Conservation (phyloP, 1,140 invertebrate genomes). For the Drosophila novamexicana region DNA sequence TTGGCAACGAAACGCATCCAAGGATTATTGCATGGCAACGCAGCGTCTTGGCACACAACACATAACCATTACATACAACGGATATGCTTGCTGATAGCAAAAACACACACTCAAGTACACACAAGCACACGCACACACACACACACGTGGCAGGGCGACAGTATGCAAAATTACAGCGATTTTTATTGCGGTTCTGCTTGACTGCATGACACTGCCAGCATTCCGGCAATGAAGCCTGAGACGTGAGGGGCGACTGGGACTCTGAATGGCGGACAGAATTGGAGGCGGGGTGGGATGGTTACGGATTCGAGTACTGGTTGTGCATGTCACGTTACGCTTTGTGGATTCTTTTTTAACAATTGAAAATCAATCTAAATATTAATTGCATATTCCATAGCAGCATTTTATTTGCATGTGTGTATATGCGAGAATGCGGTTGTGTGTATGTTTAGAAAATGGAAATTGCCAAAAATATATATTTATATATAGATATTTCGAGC, state of each 20-base stretch:
- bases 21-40: constrained; percentile 44
- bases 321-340: constrained; percentile 54
- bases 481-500: constrained; percentile 3
- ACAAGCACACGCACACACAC: constrained; percentile 8
- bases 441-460: constrained; percentile 1
- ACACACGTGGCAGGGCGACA: constrained; percentile 29
- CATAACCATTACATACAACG: constrained; percentile 21
- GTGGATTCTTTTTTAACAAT: constrained; percentile 66
- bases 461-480: constrained; percentile 28
- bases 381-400: constrained; percentile 71
- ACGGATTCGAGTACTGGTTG: background rate
- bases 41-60: constrained; percentile 35
- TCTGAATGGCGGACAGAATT: background rate
- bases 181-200: constrained; percentile 75
- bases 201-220: constrained; percentile 53
- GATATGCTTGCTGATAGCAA: constrained; percentile 30
- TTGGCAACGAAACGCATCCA: constrained; percentile 21
- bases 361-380: constrained; percentile 82
- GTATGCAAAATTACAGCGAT: constrained; percentile 76
- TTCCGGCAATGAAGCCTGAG: constrained; percentile 18
- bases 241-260: background rate
- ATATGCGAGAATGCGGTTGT: no score
- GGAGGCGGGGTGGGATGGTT: no score
- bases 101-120: constrained; percentile 4
- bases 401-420: background rate